Evolutionary conservation across 1,140 invertebrate species (phyloP).

Genomic region (Mamestra configurata): DNA sequence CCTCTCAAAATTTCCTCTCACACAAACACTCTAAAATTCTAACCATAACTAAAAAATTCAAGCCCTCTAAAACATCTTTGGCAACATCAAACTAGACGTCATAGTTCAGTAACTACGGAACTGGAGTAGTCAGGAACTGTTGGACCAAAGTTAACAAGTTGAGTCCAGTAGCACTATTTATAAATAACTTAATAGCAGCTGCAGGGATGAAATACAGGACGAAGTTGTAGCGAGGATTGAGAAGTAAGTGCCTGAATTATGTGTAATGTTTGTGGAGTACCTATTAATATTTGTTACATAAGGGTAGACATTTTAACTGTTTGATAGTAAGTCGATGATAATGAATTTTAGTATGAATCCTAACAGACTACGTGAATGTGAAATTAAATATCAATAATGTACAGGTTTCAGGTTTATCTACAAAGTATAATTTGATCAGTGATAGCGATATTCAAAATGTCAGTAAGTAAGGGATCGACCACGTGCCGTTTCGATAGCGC

Average conservation of each 20-base stretch:
- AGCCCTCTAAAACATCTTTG: background rate
- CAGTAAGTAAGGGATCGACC: too few relatives aligned
- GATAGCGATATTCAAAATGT: too few relatives aligned
- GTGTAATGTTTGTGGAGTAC: background rate
- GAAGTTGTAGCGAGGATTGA: background rate
- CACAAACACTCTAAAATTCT: background rate
- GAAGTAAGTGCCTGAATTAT: background rate
- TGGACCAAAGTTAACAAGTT: constrained; percentile 9
- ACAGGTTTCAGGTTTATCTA: too few relatives aligned
- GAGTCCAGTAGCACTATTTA: constrained; percentile 5
- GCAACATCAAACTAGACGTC: constrained; percentile 14
- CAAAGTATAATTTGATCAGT: too few relatives aligned
- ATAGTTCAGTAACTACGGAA: constrained; percentile 17
- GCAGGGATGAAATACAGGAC: background rate
- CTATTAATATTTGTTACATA: too few relatives aligned
- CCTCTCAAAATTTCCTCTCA: background rate
- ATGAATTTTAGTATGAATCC: too few relatives aligned
- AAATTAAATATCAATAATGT: too few relatives aligned
- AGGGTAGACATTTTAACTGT: too few relatives aligned
- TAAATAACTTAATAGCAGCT: constrained; percentile 10
- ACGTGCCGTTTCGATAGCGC: too few relatives aligned
- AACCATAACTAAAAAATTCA: constrained; percentile 10
- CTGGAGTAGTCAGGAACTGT: background rate
- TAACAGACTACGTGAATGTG: too few relatives aligned
- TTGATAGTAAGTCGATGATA: too few relatives aligned